Base-by-base conservation (phyloP, 2,888 invertebrate species). In the Teleogryllus oceanicus region DNA sequence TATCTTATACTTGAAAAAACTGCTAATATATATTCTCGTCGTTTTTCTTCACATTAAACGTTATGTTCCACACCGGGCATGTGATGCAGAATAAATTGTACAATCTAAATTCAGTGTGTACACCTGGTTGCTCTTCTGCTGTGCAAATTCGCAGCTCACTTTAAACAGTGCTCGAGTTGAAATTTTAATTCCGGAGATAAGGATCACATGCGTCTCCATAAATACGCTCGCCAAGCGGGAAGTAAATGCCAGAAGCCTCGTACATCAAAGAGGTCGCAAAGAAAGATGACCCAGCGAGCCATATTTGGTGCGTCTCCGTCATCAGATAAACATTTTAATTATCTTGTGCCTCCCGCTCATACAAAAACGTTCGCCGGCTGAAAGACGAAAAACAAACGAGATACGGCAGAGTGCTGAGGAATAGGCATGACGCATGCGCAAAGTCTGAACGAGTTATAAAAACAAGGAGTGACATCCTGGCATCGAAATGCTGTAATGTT, bases 241-340 rank as follows among this genome's bases (percentile, higher is more conserved):
- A 62, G 16, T 18, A 62, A 62, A 62, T n/a, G 62, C 62, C 13
- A 62, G n/a, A 13, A n/a, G 16, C 13, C 16, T 13, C 62, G 62
- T 62, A 18, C 62, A 62, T 62, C 62, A 62, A 37, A 37, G 37
- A 37, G 16, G 16, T 62, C n/a, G 62, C 16, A n/a, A 62, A 62
- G 62, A 62, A 62, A 62, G 13, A 62, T 62, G 62, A 62, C 62
- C 62, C 62, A 18, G 16, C 16, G 62, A 62, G 62, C 62, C 62
- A 62, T 62, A 62, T 62, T 62, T 62, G 62, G 16, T 62, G 62
- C 62, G 62, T 62, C 62, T 62, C 62, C n/a, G 62, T 18, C 62
- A 62, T 62, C 62, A 62, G 62, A 62, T 62, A 62, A 62, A 62
- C 62, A 18, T 62, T 62, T 62, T 62, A 62, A 62, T 62, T 62